Conservation (phyloP, 2,797 vertebrate genomes). For the Sphenodon punctatus region DNA sequence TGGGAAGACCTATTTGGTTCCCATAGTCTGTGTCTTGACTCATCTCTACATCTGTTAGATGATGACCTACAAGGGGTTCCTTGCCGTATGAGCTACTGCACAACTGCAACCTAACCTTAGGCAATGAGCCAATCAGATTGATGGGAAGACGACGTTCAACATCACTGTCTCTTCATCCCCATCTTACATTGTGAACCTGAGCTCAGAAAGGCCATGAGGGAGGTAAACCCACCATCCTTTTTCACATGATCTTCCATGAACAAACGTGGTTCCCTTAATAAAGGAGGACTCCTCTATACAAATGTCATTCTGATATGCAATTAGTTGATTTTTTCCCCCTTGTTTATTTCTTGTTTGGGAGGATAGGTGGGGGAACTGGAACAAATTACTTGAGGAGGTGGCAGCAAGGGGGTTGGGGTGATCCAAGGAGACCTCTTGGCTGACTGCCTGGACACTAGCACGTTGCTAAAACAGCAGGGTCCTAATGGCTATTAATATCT, state of each 20-base stretch:
- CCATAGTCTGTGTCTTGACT: too few relatives aligned
- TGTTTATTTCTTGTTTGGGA: constrained; percentile 32
- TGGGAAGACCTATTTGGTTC: too few relatives aligned
- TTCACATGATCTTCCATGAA: too few relatives aligned
- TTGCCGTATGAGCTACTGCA: not conserved
- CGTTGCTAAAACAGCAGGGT: constrained; percentile 16
- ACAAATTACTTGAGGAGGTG: not conserved
- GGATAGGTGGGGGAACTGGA: too few relatives aligned
- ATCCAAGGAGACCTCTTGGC: not conserved
- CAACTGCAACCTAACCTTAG: not conserved
- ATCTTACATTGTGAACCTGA: rapidly evolving
- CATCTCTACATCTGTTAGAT: too few relatives aligned
- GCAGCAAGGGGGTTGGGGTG: not conserved
- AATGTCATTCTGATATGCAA: not conserved
- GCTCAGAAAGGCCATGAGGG: not conserved
- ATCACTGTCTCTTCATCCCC: not conserved
- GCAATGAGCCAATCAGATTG: not conserved
- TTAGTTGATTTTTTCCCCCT: not conserved
- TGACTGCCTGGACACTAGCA: not conserved
- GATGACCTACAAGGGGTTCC: too few relatives aligned
- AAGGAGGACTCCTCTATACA: not conserved
- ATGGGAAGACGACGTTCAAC: not conserved
- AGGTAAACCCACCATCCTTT: not conserved
- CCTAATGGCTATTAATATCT: constrained; percentile 57
- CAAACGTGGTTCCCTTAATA: too few relatives aligned